These are phyloP conservation scores for Cerceris ruficornis DNA, from an alignment of 2,888 invertebrate species.

Conservation along the genomic window DNA sequence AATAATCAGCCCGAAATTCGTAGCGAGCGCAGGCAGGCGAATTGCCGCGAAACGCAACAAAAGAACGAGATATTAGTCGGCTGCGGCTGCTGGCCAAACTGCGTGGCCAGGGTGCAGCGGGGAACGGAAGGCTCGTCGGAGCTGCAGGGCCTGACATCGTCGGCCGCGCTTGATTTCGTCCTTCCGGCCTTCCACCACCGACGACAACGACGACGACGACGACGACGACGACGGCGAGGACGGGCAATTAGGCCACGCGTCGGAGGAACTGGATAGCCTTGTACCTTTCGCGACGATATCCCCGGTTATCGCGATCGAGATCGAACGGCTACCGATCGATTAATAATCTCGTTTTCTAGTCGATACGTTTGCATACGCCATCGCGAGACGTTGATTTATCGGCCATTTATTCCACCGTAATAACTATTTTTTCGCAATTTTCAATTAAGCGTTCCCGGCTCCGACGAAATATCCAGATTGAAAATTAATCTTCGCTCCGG, in stretches of 20 bases:
- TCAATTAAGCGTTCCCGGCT: slow-evolving; percentile 9
- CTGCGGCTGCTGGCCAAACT: slow-evolving; percentile 27
- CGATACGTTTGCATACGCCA: slow-evolving; percentile 39
- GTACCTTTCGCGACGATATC: slow-evolving; percentile 46
- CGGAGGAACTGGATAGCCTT: slow-evolving; percentile 54
- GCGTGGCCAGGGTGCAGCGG: neutral
- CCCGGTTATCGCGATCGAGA: slow-evolving; percentile 48
- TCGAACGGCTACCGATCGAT: slow-evolving; percentile 48
- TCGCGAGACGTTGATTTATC: slow-evolving; percentile 38
- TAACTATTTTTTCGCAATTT: slow-evolving; percentile 9
- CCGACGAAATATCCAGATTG: slow-evolving; percentile 4
- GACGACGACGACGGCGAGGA: slow-evolving; percentile 15
- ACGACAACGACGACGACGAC: slow-evolving; percentile 24
- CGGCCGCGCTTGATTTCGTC: slow-evolving; percentile 60
- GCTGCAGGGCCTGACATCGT: slow-evolving; percentile 46
- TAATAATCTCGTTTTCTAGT: slow-evolving; percentile 48
- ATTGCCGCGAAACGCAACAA: slow-evolving; percentile 79
- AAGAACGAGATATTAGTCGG: slow-evolving; percentile 79
- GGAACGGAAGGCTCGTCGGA: slow-evolving; percentile 2
- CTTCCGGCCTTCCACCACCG: slow-evolving; percentile 44
- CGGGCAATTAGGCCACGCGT: slow-evolving; percentile 61
- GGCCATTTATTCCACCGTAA: slow-evolving; percentile 44
- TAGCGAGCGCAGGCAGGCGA: slow-evolving; percentile 73
- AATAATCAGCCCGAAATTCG: slow-evolving; percentile 81
- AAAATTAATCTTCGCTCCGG: neutral